phyloP scores from a whole-genome alignment of 2,797 vertebrate genomes.

The Sebastolobus altivelis region DNA sequence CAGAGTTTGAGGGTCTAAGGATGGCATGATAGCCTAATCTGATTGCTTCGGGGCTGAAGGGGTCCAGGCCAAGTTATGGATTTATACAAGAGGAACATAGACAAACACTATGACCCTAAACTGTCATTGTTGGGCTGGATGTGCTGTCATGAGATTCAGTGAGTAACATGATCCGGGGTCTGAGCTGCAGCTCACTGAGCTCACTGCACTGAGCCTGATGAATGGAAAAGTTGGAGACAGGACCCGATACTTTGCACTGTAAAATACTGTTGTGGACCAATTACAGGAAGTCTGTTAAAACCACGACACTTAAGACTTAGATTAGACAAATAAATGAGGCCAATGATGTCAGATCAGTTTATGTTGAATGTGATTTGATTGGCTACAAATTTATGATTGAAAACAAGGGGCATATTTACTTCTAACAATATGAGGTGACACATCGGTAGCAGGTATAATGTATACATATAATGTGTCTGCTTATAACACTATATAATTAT shows the following conservation, averaged over 20 bases:
- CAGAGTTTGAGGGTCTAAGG: slow-evolving; percentile 66
- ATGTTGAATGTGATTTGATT: neutral
- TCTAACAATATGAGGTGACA: neutral
- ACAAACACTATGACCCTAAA: slow-evolving; percentile 78
- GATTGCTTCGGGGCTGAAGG: slow-evolving; percentile 68
- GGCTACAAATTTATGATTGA: neutral
- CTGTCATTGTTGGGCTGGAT: slow-evolving; percentile 68
- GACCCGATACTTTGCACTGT: slow-evolving; percentile 1
- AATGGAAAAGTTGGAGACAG: slow-evolving; percentile 42
- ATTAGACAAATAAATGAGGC: neutral
- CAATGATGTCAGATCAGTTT: neutral
- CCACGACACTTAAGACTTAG: neutral
- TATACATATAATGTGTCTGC: neutral
- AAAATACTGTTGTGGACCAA: neutral
- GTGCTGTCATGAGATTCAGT: slow-evolving; percentile 56
- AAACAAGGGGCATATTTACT: neutral
- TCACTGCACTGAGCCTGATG: slow-evolving; percentile 5
- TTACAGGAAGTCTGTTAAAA: slow-evolving; percentile 22
- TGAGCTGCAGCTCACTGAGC: slow-evolving; percentile 81
- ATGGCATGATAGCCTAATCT: slow-evolving; percentile 77
- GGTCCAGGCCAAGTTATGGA: slow-evolving; percentile 58
- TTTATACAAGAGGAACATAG: slow-evolving; percentile 54
- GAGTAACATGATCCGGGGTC: slow-evolving; percentile 58
- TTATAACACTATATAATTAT: fast-evolving
- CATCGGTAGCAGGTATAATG: neutral